Base-by-base conservation (phyloP, 2,888 invertebrate species). In the Pasiphila rectangulata region DNA sequence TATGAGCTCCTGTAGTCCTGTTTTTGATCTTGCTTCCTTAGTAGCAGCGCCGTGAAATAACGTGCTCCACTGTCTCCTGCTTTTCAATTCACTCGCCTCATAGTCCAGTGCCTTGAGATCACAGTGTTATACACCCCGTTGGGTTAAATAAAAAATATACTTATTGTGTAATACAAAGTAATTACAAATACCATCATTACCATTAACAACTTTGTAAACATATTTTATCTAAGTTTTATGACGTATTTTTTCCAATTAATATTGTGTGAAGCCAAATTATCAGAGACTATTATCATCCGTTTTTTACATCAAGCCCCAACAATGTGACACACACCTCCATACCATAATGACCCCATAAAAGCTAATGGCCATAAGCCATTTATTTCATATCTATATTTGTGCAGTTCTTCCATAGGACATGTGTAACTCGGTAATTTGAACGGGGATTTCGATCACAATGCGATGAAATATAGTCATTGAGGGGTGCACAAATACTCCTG, bases 361-460 rank as follows among this genome's bases (percentile, higher is more conserved):
- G 42, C 46, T 77, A 80, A 82, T 77, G 69, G 72, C 65, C 50
- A 56, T 63, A 63, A 67, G 69, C 74, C 74, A 77, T 82, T 73
- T 77, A 79, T 79, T 79, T 72, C 73, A 74, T 85, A 84, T 86
- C 84, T 84, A 57, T 86, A 71, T 84, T 83, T 84, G 80, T 61
- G 67, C 83, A 83, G 64, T 63, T 45, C 20, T 16, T 43, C 63
- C 57, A 9, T 20, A 39, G 65, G 76, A 80, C 80, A 81, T 81
- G 76, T 82, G 83, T 83, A 79, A 75, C 77, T 77, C 71, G 71
- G 77, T 79, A 78, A 81, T 77, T 80, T 77, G 72, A 73, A 66
- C 61, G 59, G 78, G 77, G 77, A 75, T 81, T 82, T 75, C 59
- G 71, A 61, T 70, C 61, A 75, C 78, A 79, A 83, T 79, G 83